Evolutionary conservation across 2,888 invertebrate genomes (phyloP).

Genomic region (Tenthredo scrophulariae): DNA sequence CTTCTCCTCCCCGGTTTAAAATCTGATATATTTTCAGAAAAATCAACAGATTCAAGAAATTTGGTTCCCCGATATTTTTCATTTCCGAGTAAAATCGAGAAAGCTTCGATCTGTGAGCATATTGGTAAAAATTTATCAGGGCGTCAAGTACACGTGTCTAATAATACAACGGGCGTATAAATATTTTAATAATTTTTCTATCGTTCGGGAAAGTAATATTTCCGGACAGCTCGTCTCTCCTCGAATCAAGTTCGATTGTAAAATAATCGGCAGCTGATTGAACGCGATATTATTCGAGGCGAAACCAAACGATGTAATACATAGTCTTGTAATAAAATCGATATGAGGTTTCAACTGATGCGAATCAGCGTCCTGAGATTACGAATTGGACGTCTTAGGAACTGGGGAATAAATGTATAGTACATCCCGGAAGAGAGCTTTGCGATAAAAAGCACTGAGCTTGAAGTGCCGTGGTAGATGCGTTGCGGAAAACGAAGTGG

Average conservation of each 20-base stretch:
- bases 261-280: not conserved
- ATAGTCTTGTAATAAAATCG: not conserved
- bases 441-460: constrained; percentile 6
- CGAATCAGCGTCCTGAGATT: not conserved
- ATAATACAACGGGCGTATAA: no score
- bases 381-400: not conserved
- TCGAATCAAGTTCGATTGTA: not conserved
- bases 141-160: no score
- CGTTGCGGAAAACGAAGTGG: not conserved
- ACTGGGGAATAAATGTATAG: constrained; percentile 1
- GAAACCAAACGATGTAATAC: not conserved
- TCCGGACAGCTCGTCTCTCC: no score
- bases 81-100: no score
- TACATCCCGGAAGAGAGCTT: not conserved
- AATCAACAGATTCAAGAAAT: no score
- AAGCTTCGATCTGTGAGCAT: no score
- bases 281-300: not conserved
- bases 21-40: no score
- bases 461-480: not conserved
- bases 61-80: no score
- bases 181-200: no score
- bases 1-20: no score
- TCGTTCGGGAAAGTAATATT: no score
- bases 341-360: not conserved
- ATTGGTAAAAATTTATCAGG: no score